Percentiles rank a stretch among this genome's conserved stretches.
Conservation (phyloP, 1,140 invertebrate genomes). For the Apis florea region DNA sequence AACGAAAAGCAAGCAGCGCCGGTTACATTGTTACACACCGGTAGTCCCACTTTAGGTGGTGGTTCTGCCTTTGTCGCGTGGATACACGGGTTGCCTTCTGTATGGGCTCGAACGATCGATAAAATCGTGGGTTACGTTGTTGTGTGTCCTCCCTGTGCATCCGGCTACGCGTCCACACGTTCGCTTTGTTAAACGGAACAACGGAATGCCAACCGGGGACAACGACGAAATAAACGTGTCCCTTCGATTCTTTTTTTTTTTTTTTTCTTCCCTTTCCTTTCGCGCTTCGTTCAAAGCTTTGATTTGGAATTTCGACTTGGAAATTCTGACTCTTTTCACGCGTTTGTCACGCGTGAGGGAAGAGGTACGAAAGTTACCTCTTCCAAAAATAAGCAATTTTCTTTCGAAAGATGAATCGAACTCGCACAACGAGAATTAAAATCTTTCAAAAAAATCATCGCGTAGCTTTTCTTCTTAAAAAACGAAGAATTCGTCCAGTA, state of each 20-base stretch:
- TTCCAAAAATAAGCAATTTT: no score
- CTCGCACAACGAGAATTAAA: no score
- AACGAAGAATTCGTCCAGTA: no score
- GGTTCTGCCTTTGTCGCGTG: slow-evolving; percentile 20
- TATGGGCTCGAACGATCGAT: slow-evolving; percentile 14
- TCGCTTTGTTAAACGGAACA: slow-evolving; percentile 23
- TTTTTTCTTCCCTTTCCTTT: background rate
- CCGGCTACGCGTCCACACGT: background rate
- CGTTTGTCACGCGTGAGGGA: no score
- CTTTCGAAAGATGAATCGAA: no score
- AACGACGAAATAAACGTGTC: slow-evolving; percentile 1
- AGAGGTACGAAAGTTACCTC: no score
- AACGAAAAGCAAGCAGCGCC: slow-evolving; percentile 4
- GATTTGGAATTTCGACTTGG: no score
- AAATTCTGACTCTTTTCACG: no score
- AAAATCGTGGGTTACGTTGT: slow-evolving; percentile 32
- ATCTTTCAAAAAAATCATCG: no score
- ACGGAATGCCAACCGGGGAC: background rate
- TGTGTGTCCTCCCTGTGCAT: background rate
- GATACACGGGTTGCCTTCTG: background rate
- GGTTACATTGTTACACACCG: slow-evolving; percentile 32
- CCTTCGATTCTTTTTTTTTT: background rate
- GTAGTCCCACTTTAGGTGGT: slow-evolving; percentile 29
- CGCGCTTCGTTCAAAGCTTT: background rate
- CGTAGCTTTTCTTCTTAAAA: no score